Evolutionary conservation across 2,888 invertebrate species (phyloP).

Genomic region (Gandaritis pyraliata): DNA sequence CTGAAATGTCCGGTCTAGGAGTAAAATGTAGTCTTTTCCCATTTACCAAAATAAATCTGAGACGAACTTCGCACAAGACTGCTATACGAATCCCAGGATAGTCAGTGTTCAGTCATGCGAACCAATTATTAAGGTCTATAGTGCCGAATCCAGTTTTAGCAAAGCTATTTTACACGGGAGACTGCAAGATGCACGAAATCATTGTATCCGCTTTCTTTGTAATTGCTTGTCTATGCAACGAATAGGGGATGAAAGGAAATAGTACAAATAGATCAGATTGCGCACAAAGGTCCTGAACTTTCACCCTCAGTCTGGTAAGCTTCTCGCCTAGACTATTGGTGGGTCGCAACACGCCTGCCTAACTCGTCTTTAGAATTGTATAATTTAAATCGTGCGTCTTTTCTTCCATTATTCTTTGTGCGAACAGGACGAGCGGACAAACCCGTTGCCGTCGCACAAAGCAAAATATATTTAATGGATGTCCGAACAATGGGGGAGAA

Average conservation of each 20-base stretch:
- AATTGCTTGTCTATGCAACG: constrained; percentile 30
- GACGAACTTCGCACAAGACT: constrained; percentile 8
- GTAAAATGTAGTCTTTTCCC: too few relatives aligned
- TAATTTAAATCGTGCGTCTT: constrained; percentile 71
- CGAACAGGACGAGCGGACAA: constrained; percentile 65
- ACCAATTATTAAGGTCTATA: constrained; percentile 18
- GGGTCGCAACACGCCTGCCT: constrained; percentile 50
- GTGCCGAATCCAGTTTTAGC: constrained; percentile 37
- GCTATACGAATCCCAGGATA: constrained; percentile 23
- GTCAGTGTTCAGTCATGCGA: constrained; percentile 22
- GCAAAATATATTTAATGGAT: constrained; percentile 74
- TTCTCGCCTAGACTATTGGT: constrained; percentile 27
- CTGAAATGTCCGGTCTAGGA: too few relatives aligned
- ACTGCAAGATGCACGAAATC: constrained; percentile 22
- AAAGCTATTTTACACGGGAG: constrained; percentile 23
- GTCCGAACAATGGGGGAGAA: constrained; percentile 77
- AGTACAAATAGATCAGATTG: constrained; percentile 40
- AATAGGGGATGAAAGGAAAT: constrained; percentile 37
- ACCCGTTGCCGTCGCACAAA: constrained; percentile 72
- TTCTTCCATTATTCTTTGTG: constrained; percentile 75
- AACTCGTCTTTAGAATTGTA: constrained; percentile 67
- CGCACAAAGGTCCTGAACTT: constrained; percentile 38
- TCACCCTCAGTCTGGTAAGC: constrained; percentile 36
- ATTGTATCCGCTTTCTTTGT: constrained; percentile 27
- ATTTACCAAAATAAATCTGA: constrained; percentile 7